A percentile compares a stretch with the other conserved stretches of the same genome.
Evolutionary conservation across 2,113 vertebrate genomes (phyloP).

Genomic region (Dipodomys spectabilis): DNA sequence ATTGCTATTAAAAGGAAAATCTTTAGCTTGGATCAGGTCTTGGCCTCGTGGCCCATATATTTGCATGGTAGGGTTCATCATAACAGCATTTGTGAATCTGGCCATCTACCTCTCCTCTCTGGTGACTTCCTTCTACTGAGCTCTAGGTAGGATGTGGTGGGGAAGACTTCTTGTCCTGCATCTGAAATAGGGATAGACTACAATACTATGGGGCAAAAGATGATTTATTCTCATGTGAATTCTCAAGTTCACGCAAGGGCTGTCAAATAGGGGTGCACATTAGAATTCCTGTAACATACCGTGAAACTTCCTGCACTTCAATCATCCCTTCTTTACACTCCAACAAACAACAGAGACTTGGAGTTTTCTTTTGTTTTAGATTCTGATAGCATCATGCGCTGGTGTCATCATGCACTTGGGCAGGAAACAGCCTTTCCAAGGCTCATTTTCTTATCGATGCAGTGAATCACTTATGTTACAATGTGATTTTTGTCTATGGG

Average conservation of each 20-base stretch:
- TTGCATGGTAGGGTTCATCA: background rate
- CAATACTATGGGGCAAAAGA: background rate
- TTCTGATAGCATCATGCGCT: background rate
- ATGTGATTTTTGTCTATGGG: background rate
- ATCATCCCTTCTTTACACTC: too few relatives aligned
- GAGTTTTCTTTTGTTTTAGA: background rate
- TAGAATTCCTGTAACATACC: background rate
- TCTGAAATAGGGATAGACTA: background rate
- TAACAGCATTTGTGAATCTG: background rate
- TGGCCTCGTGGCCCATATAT: background rate
- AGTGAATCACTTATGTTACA: background rate
- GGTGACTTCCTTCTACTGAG: background rate
- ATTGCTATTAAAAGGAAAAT: conserved; percentile 3
- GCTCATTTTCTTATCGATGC: background rate
- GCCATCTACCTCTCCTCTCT: background rate
- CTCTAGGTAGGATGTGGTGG: background rate
- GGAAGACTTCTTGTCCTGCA: background rate
- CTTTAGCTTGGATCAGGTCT: background rate
- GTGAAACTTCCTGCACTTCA: background rate
- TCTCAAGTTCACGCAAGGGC: background rate
- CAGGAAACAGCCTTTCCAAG: background rate
- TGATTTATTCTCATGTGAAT: background rate
- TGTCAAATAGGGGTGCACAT: background rate
- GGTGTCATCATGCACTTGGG: background rate
- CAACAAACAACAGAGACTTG: background rate